Conservation (phyloP, 2,113 vertebrate species). For the Larimichthys crocea region DNA sequence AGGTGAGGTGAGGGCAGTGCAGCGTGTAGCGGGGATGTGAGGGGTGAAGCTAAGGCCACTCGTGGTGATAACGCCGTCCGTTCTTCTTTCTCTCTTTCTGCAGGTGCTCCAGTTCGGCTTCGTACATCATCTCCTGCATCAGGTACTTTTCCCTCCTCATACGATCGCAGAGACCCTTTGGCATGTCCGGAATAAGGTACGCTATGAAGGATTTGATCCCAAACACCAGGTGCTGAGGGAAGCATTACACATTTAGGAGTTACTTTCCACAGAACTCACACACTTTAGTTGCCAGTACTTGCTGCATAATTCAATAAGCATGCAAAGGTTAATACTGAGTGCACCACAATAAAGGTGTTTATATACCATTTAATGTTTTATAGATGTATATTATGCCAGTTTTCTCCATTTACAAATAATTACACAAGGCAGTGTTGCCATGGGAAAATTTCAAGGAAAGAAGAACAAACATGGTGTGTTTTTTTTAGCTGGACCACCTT, state of each 20-base stretch:
- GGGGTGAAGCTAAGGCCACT: constrained; percentile 92
- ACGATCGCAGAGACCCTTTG: constrained; percentile 95
- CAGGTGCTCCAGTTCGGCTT: constrained; percentile 95
- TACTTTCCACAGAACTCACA: constrained; percentile 16
- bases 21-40: constrained; percentile 11
- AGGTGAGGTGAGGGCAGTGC: constrained; percentile 44
- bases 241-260: constrained; percentile 44
- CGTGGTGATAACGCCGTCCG: constrained; percentile 95
- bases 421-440: constrained; percentile 1
- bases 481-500: constrained; percentile 14
- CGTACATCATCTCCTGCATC: constrained; percentile 99
- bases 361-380: background rate
- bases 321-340: constrained; percentile 7
- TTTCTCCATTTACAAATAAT: constrained; percentile 1
- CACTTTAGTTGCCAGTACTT: constrained; percentile 9
- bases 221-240: constrained; percentile 94
- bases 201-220: constrained; percentile 99
- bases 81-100: constrained; percentile 95
- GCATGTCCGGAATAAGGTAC: constrained; percentile 98
- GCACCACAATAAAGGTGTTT: background rate
- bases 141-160: constrained; percentile 99
- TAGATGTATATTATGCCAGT: background rate
- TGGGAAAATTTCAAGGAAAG: background rate
- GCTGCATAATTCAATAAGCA: constrained; percentile 17
- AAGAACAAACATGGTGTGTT: background rate